These are phyloP conservation scores for Artemisiospiza belli DNA, from an alignment of 2,113 vertebrate genomes.

Conservation along the genomic window DNA sequence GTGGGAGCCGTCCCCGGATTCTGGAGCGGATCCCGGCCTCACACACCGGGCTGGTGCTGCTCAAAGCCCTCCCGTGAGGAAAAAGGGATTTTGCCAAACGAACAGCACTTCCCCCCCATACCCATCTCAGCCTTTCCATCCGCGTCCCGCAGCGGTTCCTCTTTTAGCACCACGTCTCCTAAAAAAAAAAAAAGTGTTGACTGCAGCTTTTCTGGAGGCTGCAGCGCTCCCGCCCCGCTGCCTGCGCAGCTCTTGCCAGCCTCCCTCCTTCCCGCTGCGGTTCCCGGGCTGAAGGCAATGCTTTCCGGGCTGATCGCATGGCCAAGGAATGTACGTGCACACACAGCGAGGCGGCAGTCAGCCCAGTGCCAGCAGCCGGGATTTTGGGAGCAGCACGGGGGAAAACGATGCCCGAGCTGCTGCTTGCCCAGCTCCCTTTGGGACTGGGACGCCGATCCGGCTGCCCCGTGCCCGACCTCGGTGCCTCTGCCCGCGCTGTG, in stretches of 20 bases:
- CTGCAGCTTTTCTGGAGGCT: constrained; percentile 47
- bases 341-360: neutral
- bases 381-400: neutral
- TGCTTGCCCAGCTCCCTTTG: neutral
- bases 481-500: rapidly evolving
- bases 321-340: constrained; percentile 27
- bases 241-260: neutral
- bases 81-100: neutral
- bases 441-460: rapidly evolving
- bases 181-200: neutral
- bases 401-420: neutral
- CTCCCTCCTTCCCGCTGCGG: neutral
- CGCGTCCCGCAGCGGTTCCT: neutral
- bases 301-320: constrained; percentile 40
- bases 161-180: constrained; percentile 10
- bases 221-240: neutral
- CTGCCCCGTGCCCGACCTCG: neutral
- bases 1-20: rapidly evolving
- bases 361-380: neutral
- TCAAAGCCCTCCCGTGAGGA: neutral
- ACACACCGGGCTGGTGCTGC: neutral
- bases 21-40: rapidly evolving
- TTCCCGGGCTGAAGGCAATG: neutral
- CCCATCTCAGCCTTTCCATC: neutral
- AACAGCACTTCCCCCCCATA: neutral